Evolutionary conservation across 2,113 vertebrate genomes (phyloP).

Genomic region (Noturus placidus): DNA sequence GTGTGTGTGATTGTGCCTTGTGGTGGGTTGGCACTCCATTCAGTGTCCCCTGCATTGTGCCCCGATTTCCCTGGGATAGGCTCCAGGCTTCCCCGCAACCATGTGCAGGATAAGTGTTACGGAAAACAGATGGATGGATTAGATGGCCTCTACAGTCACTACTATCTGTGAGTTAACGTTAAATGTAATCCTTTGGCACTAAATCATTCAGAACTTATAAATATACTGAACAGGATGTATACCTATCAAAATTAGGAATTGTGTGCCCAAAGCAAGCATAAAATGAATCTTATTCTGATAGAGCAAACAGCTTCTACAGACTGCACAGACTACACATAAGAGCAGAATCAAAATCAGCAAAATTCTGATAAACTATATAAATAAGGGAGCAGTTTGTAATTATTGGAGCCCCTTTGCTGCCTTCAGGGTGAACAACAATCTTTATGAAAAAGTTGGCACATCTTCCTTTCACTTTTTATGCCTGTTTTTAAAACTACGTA

Average conservation of each 20-base stretch:
- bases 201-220: background rate
- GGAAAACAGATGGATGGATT: background rate
- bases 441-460: background rate
- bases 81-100: no score
- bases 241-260: background rate
- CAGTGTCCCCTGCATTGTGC: no score
- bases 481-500: background rate
- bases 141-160: background rate
- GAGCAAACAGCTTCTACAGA: background rate
- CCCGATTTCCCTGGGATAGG: no score
- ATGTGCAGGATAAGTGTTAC: no score
- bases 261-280: background rate
- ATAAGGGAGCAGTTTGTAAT: background rate
- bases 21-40: no score
- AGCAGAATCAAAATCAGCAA: background rate
- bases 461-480: background rate
- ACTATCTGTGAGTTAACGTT: background rate
- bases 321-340: background rate
- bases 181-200: background rate
- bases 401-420: background rate
- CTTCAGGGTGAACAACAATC: background rate
- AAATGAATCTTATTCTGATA: background rate
- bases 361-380: conserved; percentile 7
- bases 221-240: background rate
- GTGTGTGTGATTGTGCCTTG: no score